Evolutionary conservation across 2,888 invertebrate genomes (phyloP).

Genomic region (Aphelenchoides bicaudatus): DNA sequence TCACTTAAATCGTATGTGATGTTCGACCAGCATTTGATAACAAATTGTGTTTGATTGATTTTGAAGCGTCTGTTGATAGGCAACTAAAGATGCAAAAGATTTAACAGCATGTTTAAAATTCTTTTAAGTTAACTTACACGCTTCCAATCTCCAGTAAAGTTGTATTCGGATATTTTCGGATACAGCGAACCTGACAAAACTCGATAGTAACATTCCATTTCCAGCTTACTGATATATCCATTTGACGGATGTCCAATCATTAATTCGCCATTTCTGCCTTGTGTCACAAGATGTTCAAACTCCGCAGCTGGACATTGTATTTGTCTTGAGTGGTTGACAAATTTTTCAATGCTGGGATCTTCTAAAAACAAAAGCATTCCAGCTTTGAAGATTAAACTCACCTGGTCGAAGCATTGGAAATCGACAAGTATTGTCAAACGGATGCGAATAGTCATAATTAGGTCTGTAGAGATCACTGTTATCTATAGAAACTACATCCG

Average conservation of each 20-base stretch:
- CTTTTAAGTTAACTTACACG: too few relatives aligned
- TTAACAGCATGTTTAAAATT: too few relatives aligned
- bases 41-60: slow-evolving; percentile 29
- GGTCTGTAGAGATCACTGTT: too few relatives aligned
- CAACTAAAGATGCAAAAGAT: too few relatives aligned
- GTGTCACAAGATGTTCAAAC: background rate
- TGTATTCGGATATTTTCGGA: slow-evolving; percentile 1
- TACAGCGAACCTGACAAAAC: slow-evolving; percentile 27
- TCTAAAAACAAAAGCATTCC: slow-evolving; percentile 6
- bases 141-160: slow-evolving; percentile 21
- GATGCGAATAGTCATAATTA: slow-evolving; percentile 27
- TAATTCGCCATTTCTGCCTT: slow-evolving; percentile 2
- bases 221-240: background rate
- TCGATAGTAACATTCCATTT: slow-evolving; percentile 24
- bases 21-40: slow-evolving; percentile 25
- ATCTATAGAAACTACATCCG: too few relatives aligned
- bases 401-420: slow-evolving; percentile 24
- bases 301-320: slow-evolving; percentile 4
- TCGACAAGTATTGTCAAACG: slow-evolving; percentile 29
- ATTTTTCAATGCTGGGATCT: background rate
- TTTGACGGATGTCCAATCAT: slow-evolving; percentile 2
- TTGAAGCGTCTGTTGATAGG: slow-evolving; percentile 20
- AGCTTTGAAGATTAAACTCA: too few relatives aligned
- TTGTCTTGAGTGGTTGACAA: background rate
- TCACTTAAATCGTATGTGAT: background rate